Evolutionary conservation across 1,140 invertebrate genomes (phyloP), one percentile per base, ranked within the genome.

Genomic region (Micrasema minimum): DNA sequence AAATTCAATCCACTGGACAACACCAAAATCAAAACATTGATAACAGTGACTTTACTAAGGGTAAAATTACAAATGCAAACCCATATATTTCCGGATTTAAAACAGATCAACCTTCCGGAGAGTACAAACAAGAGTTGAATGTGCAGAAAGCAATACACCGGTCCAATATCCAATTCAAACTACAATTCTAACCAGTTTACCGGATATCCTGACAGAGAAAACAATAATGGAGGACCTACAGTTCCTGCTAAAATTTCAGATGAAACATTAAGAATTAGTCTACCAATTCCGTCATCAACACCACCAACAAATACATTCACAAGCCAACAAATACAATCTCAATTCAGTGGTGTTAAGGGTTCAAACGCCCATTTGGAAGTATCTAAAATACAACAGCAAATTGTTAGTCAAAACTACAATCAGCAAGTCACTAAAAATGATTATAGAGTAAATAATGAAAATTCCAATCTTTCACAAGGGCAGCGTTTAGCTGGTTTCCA

Each of bases 351-450:
- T 55, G 26, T 23, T 11, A 55, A 55, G 5, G 26, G n/a, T 37
- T 23, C 51, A 16, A 55, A 31, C 26, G 12, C 51, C 14, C 22
- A 55, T 14, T 55, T 37, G 16, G 20, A 55, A 31, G 14, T 55
- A 55, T 31, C 51, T 16, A 55, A 31, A 55, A 55, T 14, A 35
- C 51, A 55, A 37, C 20, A 23, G n/a, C 51, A 37, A 16, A 14
- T 31, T 55, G 51, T 14, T 6, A 55, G 26, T 12, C 35, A 59
- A 10, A 59, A 59, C 18, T 59, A 18, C 11, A 16, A 18, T 16
- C 55, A 59, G 16, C 53, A 59, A 59, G 35, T 59, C 10, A 31
- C 0, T 22, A 53, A 35, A 35, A 55, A 55, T 7, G 51, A n/a
- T 55, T 31, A 4, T 31, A 7, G 26, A 4, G 3, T 7, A 31